phyloP scores from a whole-genome alignment of 2,888 invertebrate species.

The Atethmia centrago region DNA sequence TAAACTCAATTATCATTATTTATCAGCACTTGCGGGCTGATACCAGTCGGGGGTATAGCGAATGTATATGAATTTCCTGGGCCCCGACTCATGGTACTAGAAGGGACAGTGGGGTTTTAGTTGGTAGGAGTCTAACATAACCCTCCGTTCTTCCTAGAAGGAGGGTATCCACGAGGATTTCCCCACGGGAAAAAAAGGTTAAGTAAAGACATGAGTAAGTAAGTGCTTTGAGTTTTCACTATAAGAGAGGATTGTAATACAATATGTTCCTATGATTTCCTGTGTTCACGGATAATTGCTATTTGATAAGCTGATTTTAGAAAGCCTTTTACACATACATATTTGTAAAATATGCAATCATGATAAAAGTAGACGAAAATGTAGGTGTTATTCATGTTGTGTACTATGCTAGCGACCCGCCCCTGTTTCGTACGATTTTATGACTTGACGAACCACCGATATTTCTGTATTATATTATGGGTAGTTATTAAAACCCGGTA shows the following conservation, averaged over 20 bases:
- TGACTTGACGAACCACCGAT: neutral
- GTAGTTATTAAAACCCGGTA: too few relatives aligned
- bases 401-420: neutral
- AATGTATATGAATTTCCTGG: too few relatives aligned
- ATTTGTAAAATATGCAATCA: neutral
- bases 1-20: too few relatives aligned
- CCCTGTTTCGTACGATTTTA: neutral
- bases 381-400: neutral
- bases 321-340: neutral
- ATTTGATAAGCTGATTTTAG: neutral
- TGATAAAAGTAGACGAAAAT: neutral
- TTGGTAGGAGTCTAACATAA: too few relatives aligned
- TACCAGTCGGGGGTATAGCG: too few relatives aligned
- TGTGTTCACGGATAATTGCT: neutral
- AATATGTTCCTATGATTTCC: slow-evolving; percentile 7
- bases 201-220: too few relatives aligned
- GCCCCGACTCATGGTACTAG: too few relatives aligned
- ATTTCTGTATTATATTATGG: neutral
- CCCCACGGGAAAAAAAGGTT: too few relatives aligned
- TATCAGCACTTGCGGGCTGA: too few relatives aligned
- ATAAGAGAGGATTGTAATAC: neutral
- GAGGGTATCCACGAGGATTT: too few relatives aligned
- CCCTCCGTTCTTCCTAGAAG: too few relatives aligned
- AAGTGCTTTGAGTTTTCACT: neutral
- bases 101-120: too few relatives aligned